Percentiles rank a stretch among this genome's conserved stretches.
Evolutionary conservation across 2,888 invertebrate species (phyloP).

Genomic region (Leucoma salicis): DNA sequence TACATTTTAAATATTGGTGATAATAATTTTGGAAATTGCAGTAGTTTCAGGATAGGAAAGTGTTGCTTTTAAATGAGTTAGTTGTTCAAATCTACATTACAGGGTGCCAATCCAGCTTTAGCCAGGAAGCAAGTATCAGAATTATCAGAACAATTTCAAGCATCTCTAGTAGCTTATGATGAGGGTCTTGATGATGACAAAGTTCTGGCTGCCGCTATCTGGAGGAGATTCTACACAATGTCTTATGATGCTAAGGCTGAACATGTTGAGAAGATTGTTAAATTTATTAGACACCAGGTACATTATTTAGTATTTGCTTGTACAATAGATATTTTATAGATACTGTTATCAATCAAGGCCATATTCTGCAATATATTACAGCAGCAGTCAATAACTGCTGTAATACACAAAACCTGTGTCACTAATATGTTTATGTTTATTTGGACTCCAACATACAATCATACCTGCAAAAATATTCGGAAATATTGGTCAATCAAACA

Average conservation of each 20-base stretch:
- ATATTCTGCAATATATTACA: no score
- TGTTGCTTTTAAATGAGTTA: no score
- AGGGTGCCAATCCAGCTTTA: constrained; percentile 84
- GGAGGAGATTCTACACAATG: constrained; percentile 90
- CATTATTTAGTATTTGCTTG: background rate
- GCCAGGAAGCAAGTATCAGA: constrained; percentile 84
- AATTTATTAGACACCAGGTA: constrained; percentile 90
- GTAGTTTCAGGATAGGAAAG: no score
- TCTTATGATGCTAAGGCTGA: constrained; percentile 84
- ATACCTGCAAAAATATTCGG: no score
- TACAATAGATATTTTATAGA: background rate
- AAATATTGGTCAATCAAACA: no score
- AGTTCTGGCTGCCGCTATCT: constrained; percentile 90
- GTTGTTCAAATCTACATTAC: constrained; percentile 31
- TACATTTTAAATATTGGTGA: no score
- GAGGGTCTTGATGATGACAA: constrained; percentile 92
- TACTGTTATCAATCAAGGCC: no score
- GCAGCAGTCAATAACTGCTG: no score
- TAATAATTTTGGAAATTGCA: no score
- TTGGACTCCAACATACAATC: no score
- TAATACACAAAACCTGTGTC: no score
- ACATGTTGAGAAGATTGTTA: constrained; percentile 86
- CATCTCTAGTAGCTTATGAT: constrained; percentile 91
- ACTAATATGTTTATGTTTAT: no score
- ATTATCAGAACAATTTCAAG: constrained; percentile 91